Percentiles rank a stretch among this genome's conserved stretches.
Conservation (phyloP, 2,113 vertebrate species). For the Pogonocichla stellata region DNA sequence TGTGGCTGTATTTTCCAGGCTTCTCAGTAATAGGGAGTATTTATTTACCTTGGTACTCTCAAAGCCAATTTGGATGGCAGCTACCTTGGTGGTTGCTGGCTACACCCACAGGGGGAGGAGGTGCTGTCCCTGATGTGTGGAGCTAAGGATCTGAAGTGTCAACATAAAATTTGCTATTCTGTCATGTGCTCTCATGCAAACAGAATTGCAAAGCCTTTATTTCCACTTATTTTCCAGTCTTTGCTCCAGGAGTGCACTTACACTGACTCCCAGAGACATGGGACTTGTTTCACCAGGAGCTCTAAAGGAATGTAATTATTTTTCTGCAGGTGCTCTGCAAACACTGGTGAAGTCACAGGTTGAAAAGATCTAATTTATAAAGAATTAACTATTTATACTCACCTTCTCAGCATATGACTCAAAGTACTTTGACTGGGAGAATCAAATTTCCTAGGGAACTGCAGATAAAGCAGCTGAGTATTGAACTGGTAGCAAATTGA, state of each 20-base stretch:
- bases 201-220: background rate
- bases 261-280: background rate
- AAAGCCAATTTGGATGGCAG: background rate
- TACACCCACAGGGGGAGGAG: background rate
- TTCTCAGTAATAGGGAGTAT: background rate
- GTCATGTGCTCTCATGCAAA: background rate
- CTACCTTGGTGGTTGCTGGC: background rate
- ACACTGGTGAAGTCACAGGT: background rate
- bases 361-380: background rate
- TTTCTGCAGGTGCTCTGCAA: background rate
- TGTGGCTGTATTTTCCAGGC: background rate
- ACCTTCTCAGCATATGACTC: background rate
- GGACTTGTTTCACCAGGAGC: background rate
- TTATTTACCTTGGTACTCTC: rapidly evolving
- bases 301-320: background rate
- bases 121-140: rapidly evolving
- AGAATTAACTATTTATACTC: background rate
- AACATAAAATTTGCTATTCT: background rate
- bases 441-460: background rate
- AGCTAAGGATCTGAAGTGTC: background rate
- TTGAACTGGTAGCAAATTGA: background rate
- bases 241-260: background rate
- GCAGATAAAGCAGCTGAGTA: background rate
- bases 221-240: background rate
- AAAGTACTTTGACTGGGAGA: background rate